These are phyloP conservation scores for Eucidaris tribuloides DNA, from an alignment of 35 echinoderm and acorn worm genomes.

Conservation along the genomic window DNA sequence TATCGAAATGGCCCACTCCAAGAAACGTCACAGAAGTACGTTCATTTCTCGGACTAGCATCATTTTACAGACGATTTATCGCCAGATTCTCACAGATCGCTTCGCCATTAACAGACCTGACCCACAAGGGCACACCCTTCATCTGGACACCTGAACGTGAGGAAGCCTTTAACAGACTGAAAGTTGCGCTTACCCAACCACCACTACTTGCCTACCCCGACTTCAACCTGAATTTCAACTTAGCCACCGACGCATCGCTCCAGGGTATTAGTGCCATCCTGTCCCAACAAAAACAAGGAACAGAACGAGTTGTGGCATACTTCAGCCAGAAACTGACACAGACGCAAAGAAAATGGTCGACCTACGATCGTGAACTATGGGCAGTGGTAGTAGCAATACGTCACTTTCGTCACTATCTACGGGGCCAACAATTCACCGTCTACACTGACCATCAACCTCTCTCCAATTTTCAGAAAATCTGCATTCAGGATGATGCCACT, in stretches of 20 bases:
- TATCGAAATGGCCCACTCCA: too few species aligned
- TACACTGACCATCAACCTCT: constrained; percentile 52
- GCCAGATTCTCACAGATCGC: neutral
- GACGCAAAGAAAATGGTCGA: constrained; percentile 19
- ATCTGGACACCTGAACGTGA: neutral
- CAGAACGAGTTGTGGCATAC: neutral
- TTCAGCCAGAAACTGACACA: neutral
- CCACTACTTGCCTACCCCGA: constrained; percentile 36
- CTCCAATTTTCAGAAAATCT: neutral
- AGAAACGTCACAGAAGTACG: neutral
- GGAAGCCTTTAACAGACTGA: constrained; percentile 11
- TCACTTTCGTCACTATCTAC: constrained; percentile 63
- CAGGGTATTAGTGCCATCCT: neutral
- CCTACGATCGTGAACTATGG: constrained; percentile 45
- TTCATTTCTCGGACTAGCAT: neutral
- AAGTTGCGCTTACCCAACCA: neutral
- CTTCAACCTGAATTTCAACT: neutral
- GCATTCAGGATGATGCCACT: neutral
- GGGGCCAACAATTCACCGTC: constrained; percentile 19
- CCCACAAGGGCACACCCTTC: neutral
- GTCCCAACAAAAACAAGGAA: neutral
- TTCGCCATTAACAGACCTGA: neutral
- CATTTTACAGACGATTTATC: neutral
- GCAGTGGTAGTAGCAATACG: constrained; percentile 52
- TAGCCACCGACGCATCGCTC: neutral